Conservation (phyloP, 1,140 invertebrate species). For the Agrypnia vestita region DNA sequence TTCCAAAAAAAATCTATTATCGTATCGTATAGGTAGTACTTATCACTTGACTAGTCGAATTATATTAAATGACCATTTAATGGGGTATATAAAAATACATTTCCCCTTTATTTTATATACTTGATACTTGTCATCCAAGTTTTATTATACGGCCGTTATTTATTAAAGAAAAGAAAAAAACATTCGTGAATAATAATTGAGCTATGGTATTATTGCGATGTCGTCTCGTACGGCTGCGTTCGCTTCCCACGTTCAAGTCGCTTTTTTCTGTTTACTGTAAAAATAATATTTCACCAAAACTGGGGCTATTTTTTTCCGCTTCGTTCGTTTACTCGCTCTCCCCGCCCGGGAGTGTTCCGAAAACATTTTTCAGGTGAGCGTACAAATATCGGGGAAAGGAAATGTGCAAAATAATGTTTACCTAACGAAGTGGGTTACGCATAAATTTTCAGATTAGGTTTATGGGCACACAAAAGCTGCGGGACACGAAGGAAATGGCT, state of each 20-base stretch:
- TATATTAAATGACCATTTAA: no score
- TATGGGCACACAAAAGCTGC: slow-evolving; percentile 27
- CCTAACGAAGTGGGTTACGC: slow-evolving; percentile 51
- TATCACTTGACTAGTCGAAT: no score
- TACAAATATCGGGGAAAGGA: slow-evolving; percentile 56
- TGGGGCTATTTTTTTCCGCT: slow-evolving; percentile 53
- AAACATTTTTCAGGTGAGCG: slow-evolving; percentile 59
- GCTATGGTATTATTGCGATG: slow-evolving; percentile 15
- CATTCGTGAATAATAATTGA: neutral
- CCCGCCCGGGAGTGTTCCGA: slow-evolving; percentile 42
- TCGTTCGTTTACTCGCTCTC: slow-evolving; percentile 48
- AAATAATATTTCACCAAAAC: slow-evolving; percentile 60
- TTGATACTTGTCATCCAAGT: no score
- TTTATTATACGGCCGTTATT: no score
- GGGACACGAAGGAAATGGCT: neutral
- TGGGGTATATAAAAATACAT: no score
- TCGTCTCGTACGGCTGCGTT: slow-evolving; percentile 31
- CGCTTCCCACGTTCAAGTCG: slow-evolving; percentile 47
- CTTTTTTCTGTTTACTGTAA: slow-evolving; percentile 56
- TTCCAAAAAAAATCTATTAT: no score
- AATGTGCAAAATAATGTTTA: slow-evolving; percentile 52
- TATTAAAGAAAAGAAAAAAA: no score
- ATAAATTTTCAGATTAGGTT: slow-evolving; percentile 51
- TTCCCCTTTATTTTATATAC: no score
- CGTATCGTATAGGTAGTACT: no score